Evolutionary conservation across 2,113 vertebrate genomes (phyloP).

Genomic region (Prunella himalayana): DNA sequence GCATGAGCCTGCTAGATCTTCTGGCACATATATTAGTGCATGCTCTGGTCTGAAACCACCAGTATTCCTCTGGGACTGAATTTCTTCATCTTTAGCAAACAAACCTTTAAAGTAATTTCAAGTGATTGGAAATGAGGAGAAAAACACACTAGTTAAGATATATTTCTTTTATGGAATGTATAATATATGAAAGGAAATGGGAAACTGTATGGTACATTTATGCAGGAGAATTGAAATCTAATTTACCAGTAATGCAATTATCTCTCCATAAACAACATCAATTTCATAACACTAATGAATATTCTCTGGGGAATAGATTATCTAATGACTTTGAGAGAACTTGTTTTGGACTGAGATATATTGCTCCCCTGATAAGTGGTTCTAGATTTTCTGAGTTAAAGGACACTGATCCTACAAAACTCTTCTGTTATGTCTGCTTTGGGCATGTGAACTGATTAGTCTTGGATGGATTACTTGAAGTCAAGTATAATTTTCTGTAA

Average conservation of each 20-base stretch:
- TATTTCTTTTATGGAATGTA: slow-evolving; percentile 28
- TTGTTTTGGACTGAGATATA: not conserved
- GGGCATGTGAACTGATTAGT: not conserved
- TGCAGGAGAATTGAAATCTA: slow-evolving; percentile 38
- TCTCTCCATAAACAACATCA: slow-evolving; percentile 54
- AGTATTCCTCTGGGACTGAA: not conserved
- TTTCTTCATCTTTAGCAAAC: not conserved
- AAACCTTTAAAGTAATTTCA: slow-evolving; percentile 15
- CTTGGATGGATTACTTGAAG: not conserved
- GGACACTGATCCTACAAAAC: not conserved
- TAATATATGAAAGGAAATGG: slow-evolving; percentile 61
- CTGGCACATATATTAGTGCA: not conserved
- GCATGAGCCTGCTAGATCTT: not conserved
- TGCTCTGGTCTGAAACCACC: not conserved
- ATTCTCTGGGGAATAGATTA: slow-evolving; percentile 36
- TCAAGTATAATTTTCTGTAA: not conserved
- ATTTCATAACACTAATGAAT: slow-evolving; percentile 42
- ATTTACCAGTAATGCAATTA: slow-evolving; percentile 61
- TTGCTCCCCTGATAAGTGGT: not conserved
- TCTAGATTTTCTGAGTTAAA: not conserved
- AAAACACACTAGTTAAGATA: slow-evolving; percentile 27
- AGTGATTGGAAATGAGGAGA: not conserved
- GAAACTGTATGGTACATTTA: slow-evolving; percentile 30
- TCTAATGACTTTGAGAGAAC: not conserved
- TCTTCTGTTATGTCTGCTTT: not conserved